Percentiles rank a stretch among this genome's conserved stretches.
Evolutionary conservation across 2,888 invertebrate genomes (phyloP).

Genomic region (Mesochorus sp.): DNA sequence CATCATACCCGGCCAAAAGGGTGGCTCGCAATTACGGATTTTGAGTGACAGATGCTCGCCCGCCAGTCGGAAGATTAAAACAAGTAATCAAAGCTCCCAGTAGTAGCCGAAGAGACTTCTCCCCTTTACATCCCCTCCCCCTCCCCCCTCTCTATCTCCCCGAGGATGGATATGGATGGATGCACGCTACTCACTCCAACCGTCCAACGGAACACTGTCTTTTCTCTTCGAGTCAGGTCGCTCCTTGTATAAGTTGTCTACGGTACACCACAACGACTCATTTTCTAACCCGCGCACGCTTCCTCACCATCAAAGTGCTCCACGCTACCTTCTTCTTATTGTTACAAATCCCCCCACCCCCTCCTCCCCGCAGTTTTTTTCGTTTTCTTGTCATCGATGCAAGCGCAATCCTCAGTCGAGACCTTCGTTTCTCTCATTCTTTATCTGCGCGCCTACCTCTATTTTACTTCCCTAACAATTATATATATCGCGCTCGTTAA

Average conservation of each 20-base stretch:
- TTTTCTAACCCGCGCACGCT: constrained; percentile 58
- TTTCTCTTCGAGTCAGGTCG: constrained; percentile 46
- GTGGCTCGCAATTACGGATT: constrained; percentile 80
- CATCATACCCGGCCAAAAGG: constrained; percentile 65
- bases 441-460: constrained; percentile 16
- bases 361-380: constrained; percentile 39
- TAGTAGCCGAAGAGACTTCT: constrained; percentile 63
- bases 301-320: constrained; percentile 44
- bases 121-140: constrained; percentile 32
- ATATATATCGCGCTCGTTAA: background rate
- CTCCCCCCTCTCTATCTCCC: constrained; percentile 61
- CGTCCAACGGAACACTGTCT: constrained; percentile 49
- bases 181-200: constrained; percentile 70
- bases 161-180: constrained; percentile 79
- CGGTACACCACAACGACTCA: constrained; percentile 60
- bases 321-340: constrained; percentile 55
- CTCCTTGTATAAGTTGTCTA: constrained; percentile 51
- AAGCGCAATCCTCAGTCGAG: constrained; percentile 49
- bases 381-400: constrained; percentile 27
- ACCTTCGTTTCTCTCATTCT: constrained; percentile 16
- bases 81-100: constrained; percentile 81
- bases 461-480: constrained; percentile 31
- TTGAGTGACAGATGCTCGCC: constrained; percentile 82
- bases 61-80: constrained; percentile 82
- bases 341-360: constrained; percentile 56